Percentiles rank a stretch among this genome's conserved stretches.
These are phyloP conservation scores for Melanotaenia boesemani DNA, from an alignment of 2,797 vertebrate genomes.

Conservation along the genomic window DNA sequence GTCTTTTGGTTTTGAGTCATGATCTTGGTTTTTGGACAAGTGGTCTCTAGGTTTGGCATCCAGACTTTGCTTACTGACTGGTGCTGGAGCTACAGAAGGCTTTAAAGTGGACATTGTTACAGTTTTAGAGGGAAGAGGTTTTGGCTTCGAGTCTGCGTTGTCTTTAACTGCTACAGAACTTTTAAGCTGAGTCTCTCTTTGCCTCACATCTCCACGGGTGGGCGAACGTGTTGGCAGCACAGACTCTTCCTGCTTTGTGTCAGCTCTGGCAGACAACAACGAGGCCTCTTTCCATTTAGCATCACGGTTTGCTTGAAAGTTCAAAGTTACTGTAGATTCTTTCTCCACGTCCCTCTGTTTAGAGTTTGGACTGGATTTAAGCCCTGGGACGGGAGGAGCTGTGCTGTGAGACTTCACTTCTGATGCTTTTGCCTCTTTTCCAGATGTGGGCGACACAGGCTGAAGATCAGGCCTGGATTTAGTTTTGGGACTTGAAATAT, in stretches of 20 bases:
- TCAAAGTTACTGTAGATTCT: slow-evolving; percentile 31
- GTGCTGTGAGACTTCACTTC: slow-evolving; percentile 48
- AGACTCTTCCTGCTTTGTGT: slow-evolving; percentile 37
- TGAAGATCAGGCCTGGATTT: slow-evolving; percentile 64
- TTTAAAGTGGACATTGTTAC: slow-evolving; percentile 10
- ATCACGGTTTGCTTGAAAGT: slow-evolving; percentile 14
- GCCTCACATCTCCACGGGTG: slow-evolving; percentile 29
- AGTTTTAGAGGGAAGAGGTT: slow-evolving; percentile 50
- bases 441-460: slow-evolving; percentile 26
- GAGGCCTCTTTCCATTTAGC: slow-evolving; percentile 47
- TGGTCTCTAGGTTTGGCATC: slow-evolving; percentile 76
- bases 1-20: slow-evolving; percentile 59
- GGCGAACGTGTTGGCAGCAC: slow-evolving; percentile 12
- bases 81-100: slow-evolving; percentile 27
- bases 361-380: slow-evolving; percentile 40
- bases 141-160: slow-evolving; percentile 55
- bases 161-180: slow-evolving; percentile 47
- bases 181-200: slow-evolving; percentile 50
- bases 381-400: slow-evolving; percentile 2
- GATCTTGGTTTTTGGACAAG: slow-evolving; percentile 58
- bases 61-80: slow-evolving; percentile 48
- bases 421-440: slow-evolving; percentile 57
- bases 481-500: slow-evolving; percentile 49
- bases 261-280: not conserved
- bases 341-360: slow-evolving; percentile 62